Evolutionary conservation across 1,140 invertebrate genomes (phyloP), one percentile per base, ranked within the genome.

Genomic region (Delia radicum): DNA sequence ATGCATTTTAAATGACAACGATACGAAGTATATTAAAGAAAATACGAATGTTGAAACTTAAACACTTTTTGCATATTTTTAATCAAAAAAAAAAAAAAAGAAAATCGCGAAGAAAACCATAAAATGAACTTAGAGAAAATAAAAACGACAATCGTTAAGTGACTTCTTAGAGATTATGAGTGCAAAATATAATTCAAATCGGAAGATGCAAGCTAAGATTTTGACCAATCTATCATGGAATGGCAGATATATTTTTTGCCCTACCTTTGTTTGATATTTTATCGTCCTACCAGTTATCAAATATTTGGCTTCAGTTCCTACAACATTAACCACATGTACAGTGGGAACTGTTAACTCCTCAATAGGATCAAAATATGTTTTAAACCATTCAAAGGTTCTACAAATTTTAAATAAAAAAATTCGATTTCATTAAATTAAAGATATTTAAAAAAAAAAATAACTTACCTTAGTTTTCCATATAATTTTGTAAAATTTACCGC

Each of bases 331-430:
- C 6, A 78, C 29, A 18, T 79, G 78, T 5, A 82, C 76, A 31
- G 79, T 24, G 0, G 83, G 83, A 31, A 85, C 6, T 2, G 65
- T 79, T 4, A 83, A 62, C 42, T 85, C 82, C 46, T 83, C 79
- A 0, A 85, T 63, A n/a, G 79, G 79, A 78, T 83, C 82, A 28
- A 85, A 85, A 72, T 80, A 83, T 2, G 81, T 78, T 29, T 85
- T 80, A 31, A 29, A 10, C 83, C 83, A 85, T 63, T 82, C 82
- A 28, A 79, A 85, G 15, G 83, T 81, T 74, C 83, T 85, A 76
- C 28, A 42, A 62, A 71, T 28, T 73, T 18, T 0, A 73, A 48
- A 55, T 21, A 6, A 21, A n/a, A n/a, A n/a, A n/a, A n/a, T n/a
- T 33, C 7, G 13, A 2, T 33, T 12, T 12, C 33, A 7, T 27